Percentiles rank a stretch among this genome's conserved stretches.
These are phyloP conservation scores for Coturnix japonica DNA, from an alignment of 2,113 vertebrate species.

Conservation along the genomic window DNA sequence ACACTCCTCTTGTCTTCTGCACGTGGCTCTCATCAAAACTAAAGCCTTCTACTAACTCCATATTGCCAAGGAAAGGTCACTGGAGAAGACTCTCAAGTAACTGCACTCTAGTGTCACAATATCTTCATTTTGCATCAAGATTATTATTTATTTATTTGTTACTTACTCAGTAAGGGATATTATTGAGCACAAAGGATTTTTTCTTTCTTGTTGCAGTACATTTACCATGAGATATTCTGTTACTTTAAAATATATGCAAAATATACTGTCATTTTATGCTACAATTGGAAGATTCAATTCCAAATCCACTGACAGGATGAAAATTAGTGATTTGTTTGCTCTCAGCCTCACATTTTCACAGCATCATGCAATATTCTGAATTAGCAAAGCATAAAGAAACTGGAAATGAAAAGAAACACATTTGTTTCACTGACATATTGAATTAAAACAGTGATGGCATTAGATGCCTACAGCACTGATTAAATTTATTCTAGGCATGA, in stretches of 20 bases:
- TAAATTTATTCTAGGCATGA: conserved; percentile 77
- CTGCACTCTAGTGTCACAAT: not conserved
- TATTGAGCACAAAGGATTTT: not conserved
- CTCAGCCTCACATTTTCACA: not conserved
- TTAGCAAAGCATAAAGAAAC: conserved; percentile 51
- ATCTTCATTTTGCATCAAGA: not conserved
- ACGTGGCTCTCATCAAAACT: not conserved
- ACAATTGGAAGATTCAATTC: not conserved
- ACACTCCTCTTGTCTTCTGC: not conserved
- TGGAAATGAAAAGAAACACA: conserved; percentile 58
- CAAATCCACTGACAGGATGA: not conserved
- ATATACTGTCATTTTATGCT: not conserved
- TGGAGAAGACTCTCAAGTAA: not conserved
- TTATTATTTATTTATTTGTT: not conserved
- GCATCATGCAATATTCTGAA: conserved; percentile 4
- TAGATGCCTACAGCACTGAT: conserved; percentile 68
- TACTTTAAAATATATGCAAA: not conserved
- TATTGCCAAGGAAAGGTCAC: not conserved
- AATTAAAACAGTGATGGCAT: conserved; percentile 71
- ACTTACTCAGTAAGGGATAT: not conserved
- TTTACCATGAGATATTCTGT: not conserved
- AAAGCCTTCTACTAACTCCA: not conserved
- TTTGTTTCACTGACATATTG: conserved; percentile 56
- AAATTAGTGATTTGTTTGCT: conserved; percentile 48
- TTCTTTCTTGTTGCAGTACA: not conserved